Base-by-base conservation (phyloP, 1,140 invertebrate species). In the Lethocerus indicus region DNA sequence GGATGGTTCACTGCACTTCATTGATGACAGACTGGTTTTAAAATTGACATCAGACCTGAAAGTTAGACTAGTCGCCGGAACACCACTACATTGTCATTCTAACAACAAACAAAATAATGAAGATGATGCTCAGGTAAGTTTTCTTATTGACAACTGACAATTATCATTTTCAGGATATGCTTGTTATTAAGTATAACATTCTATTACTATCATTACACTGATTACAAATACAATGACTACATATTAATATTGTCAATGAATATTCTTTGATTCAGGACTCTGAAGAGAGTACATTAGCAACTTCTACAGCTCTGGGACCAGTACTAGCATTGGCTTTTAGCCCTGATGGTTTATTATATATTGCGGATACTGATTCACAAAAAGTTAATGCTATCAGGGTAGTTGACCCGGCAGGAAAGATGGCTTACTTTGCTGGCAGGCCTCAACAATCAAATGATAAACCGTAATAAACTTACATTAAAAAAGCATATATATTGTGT, bases 1-100 rank as follows among this genome's bases (percentile, higher is more conserved):
- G 4, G 93, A 98, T 64, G 88, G 89, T 29, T 83, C 86, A 0
- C 67, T 98, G 1, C 88, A 96, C 61, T 93, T 97, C 57, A 85
- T 97, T 42, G 94, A 98, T 61, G 90, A 96, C 61, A 76, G 89
- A 52, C 75, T 96, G 2, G 84, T 98, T 0, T 68, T 95, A 32
- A 89, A 92, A 64, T 67, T 97, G 36, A 94, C 90, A 1, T 80
- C 81, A 28, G 89, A 92, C 59, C 77, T 87, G 71, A 90, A 91
- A 66, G 81, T 87, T 6, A 81, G 83, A 57, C 81, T 93, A 0
- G 82, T 94, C 3, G 89, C 91, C 48, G 92, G 92, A 27, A 83
- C 81, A 32, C 89, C 90, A 3, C 68, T 90, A 9, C 89, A 94
- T 63, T 96, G 90, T 57, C 70, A 72, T 49, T 62, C 72, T 36